These are phyloP conservation scores for Lutraria rhynchaena DNA, from an alignment of 1,140 invertebrate species.

Conservation along the genomic window DNA sequence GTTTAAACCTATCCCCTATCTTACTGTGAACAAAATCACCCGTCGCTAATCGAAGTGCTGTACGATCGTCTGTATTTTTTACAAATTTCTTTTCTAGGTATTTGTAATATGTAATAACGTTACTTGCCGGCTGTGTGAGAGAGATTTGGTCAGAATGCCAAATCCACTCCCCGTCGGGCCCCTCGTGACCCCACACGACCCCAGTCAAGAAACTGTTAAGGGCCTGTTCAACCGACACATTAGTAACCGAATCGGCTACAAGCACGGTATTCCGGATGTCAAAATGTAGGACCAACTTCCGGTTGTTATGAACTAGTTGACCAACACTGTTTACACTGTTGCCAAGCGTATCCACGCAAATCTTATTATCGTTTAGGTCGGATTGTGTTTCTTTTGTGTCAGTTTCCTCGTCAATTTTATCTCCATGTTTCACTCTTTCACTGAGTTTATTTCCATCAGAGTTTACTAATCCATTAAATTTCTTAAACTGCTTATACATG, in stretches of 20 bases:
- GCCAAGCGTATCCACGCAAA: conserved; percentile 17
- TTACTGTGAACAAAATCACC: conserved; percentile 76
- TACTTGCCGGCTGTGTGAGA: conserved; percentile 66
- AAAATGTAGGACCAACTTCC: conserved; percentile 80
- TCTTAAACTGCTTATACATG: conserved; percentile 41
- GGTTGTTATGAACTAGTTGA: conserved; percentile 42
- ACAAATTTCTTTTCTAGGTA: conserved; percentile 76
- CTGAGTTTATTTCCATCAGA: conserved; percentile 4
- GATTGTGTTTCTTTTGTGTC: not conserved
- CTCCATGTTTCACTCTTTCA: conserved; percentile 41
- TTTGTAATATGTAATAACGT: conserved; percentile 78
- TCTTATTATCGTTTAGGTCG: not conserved
- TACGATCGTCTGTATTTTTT: conserved; percentile 71
- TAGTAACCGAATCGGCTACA: conserved; percentile 80
- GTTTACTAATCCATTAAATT: conserved; percentile 32
- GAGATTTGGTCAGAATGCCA: conserved; percentile 74
- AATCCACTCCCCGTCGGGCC: conserved; percentile 69
- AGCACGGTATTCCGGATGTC: conserved; percentile 80
- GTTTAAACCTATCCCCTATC: conserved; percentile 69
- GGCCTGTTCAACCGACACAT: conserved; percentile 78
- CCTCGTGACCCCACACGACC: conserved; percentile 77
- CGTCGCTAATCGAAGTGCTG: conserved; percentile 69
- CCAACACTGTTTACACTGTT: conserved; percentile 39
- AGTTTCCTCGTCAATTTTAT: conserved; percentile 28
- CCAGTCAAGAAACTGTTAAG: conserved; percentile 79